Percentiles rank a stretch among this genome's conserved stretches.
These are phyloP conservation scores for Globicephala melas DNA, from an alignment of 2,113 vertebrate species.

Conservation along the genomic window DNA sequence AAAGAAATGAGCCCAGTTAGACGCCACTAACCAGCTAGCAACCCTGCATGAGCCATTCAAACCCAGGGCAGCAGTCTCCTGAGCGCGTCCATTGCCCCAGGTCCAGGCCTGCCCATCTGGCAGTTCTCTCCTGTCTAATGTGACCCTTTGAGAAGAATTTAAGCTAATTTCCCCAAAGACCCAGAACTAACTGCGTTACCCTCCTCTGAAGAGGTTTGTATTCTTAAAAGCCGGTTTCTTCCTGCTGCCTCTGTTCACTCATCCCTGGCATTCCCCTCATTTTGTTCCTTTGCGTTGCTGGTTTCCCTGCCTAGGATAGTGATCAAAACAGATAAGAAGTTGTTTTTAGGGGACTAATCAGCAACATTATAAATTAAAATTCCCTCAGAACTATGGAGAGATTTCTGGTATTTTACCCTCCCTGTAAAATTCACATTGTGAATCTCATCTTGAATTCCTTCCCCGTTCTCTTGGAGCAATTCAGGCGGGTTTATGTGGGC, in stretches of 20 bases:
- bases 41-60: too few relatives aligned
- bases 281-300: not conserved
- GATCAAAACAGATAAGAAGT: not conserved
- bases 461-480: not conserved
- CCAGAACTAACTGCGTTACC: not conserved
- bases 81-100: not conserved
- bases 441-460: not conserved
- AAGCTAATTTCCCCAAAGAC: not conserved
- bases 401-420: not conserved
- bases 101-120: not conserved
- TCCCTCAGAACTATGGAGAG: not conserved
- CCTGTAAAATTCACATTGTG: not conserved
- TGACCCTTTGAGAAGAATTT: not conserved
- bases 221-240: not conserved
- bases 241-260: not conserved
- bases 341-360: not conserved
- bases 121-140: too few relatives aligned
- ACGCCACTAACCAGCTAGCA: fast-evolving
- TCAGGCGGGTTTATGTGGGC: not conserved
- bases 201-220: not conserved
- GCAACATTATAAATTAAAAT: not conserved
- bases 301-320: not conserved
- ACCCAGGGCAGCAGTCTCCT: too few relatives aligned
- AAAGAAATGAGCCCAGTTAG: not conserved
- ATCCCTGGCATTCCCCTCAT: not conserved